phyloP scores from a whole-genome alignment of 2,113 vertebrate genomes.

The Grammomys dolichurus region DNA sequence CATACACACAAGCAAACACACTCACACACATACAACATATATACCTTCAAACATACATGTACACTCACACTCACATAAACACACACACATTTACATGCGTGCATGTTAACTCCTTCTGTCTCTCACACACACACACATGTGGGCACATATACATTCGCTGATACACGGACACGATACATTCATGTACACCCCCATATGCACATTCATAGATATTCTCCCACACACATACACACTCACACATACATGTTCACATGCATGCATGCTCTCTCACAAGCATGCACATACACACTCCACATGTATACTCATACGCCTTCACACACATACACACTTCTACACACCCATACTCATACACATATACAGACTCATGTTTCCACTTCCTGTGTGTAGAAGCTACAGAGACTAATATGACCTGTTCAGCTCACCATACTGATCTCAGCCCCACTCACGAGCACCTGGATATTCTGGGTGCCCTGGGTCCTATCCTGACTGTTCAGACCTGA shows the following conservation, averaged over 20 bases:
- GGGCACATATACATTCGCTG: background rate
- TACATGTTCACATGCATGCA: background rate
- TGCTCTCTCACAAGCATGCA: background rate
- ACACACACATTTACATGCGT: too few relatives aligned
- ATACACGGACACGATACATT: background rate
- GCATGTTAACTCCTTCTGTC: background rate
- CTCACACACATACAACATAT: background rate
- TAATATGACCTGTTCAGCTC: background rate
- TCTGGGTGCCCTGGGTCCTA: rapidly evolving
- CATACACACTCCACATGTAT: background rate
- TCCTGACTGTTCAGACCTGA: rapidly evolving
- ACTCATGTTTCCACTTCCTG: too few relatives aligned
- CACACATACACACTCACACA: background rate
- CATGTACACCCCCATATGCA: background rate
- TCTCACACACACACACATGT: background rate
- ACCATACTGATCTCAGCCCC: background rate
- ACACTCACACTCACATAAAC: background rate
- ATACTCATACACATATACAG: background rate
- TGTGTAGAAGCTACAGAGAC: background rate
- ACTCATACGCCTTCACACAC: background rate
- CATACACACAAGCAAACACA: background rate
- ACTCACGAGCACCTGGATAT: rapidly evolving
- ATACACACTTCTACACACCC: background rate
- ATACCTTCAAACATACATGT: background rate
- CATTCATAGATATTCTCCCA: background rate